These are phyloP conservation scores for Phataginus tricuspis DNA, from an alignment of 2,797 vertebrate species.

Conservation along the genomic window DNA sequence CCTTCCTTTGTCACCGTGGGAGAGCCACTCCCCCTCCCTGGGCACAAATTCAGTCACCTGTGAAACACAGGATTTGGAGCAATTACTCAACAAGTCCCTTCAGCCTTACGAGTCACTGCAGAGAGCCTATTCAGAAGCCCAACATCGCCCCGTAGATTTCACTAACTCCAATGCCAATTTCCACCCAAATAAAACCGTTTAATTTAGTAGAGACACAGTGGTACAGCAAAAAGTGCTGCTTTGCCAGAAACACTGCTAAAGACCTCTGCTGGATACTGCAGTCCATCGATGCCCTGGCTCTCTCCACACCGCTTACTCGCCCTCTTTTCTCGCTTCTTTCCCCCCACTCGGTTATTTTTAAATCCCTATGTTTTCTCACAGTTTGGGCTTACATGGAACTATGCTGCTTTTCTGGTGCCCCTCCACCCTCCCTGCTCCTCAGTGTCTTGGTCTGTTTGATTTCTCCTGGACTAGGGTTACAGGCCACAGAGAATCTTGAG, in stretches of 20 bases:
- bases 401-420: neutral
- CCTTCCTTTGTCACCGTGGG: neutral
- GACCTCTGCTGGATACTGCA: neutral
- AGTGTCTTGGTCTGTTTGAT: neutral
- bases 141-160: accelerated
- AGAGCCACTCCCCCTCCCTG: neutral
- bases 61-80: neutral
- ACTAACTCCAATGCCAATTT: neutral
- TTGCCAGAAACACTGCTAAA: neutral
- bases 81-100: neutral
- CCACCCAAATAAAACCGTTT: neutral
- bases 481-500: neutral
- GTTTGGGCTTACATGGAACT: neutral
- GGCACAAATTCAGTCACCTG: neutral
- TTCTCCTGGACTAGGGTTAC: neutral
- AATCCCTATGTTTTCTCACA: neutral
- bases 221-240: neutral
- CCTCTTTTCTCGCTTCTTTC: neutral
- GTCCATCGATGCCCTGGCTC: neutral
- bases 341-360: neutral
- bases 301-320: accelerated
- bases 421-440: neutral
- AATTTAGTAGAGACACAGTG: neutral
- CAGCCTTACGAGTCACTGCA: neutral
- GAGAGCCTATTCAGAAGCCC: neutral